These are phyloP conservation scores for Sciurus vulgaris DNA, from an alignment of 2,797 vertebrate genomes.

Conservation along the genomic window DNA sequence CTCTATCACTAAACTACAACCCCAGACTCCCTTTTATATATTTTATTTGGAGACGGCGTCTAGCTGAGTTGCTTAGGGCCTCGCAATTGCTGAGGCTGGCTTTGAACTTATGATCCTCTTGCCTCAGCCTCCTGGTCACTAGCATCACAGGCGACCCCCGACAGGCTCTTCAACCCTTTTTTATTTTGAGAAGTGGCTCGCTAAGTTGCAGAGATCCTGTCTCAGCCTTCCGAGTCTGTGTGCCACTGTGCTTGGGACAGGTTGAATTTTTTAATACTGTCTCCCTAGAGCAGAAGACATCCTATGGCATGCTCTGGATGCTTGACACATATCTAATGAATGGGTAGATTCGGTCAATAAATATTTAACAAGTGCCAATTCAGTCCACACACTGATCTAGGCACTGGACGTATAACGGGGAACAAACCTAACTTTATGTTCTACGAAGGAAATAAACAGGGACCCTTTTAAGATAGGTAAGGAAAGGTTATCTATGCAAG, in stretches of 20 bases:
- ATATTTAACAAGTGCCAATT: slow-evolving; percentile 10
- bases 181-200: too few relatives aligned
- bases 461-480: neutral
- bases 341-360: neutral
- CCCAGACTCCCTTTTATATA: too few relatives aligned
- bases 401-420: neutral
- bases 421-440: neutral
- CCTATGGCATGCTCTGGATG: neutral
- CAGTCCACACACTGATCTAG: neutral
- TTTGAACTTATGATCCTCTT: too few relatives aligned
- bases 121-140: neutral
- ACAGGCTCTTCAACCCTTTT: too few relatives aligned
- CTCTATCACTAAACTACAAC: too few relatives aligned
- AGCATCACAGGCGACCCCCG: neutral
- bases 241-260: too few relatives aligned
- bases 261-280: slow-evolving; percentile 41
- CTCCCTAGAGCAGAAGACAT: neutral
- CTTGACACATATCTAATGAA: slow-evolving; percentile 20
- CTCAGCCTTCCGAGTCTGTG: too few relatives aligned
- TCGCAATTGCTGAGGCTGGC: too few relatives aligned
- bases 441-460: neutral
- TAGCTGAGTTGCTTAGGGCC: too few relatives aligned
- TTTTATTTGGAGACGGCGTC: too few relatives aligned
- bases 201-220: too few relatives aligned
- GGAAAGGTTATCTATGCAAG: neutral